Evolutionary conservation across 1,140 invertebrate genomes (phyloP).

Genomic region (Hypothenemus hampei): DNA sequence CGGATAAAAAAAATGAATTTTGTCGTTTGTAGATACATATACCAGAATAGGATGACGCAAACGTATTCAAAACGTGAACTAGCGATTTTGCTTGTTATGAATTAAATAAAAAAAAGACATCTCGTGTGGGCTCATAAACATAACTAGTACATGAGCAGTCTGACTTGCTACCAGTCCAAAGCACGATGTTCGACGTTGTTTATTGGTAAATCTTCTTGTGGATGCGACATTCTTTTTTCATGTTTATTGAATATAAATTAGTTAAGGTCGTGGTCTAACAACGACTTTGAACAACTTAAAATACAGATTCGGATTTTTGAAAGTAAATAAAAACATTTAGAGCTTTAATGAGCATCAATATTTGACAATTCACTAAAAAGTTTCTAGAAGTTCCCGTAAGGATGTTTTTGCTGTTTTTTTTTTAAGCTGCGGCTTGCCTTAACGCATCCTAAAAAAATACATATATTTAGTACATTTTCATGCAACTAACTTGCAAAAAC

Average conservation of each 20-base stretch:
- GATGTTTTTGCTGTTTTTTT: too few species aligned
- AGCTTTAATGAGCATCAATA: too few species aligned
- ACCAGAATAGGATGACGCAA: too few species aligned
- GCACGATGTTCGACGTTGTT: conserved; percentile 4
- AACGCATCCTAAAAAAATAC: too few species aligned
- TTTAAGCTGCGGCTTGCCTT: too few species aligned
- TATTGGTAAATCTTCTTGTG: conserved; percentile 1
- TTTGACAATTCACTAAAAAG: too few species aligned
- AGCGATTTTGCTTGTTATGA: neutral
- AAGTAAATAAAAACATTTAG: too few species aligned
- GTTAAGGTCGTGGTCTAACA: neutral
- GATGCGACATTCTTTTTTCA: neutral
- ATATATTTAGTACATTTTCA: too few species aligned
- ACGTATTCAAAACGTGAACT: conserved; percentile 2
- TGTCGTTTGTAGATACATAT: too few species aligned
- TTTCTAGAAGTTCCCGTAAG: too few species aligned
- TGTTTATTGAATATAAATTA: conserved; percentile 10
- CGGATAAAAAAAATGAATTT: too few species aligned
- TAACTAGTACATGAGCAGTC: conserved; percentile 3
- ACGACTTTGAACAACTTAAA: neutral
- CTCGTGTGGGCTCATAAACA: conserved; percentile 4
- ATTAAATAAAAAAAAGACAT: neutral
- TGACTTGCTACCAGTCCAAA: conserved; percentile 2
- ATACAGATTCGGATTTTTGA: neutral
- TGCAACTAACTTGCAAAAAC: too few species aligned